Percentiles rank a stretch among this genome's conserved stretches.
phyloP scores from a whole-genome alignment of 2,888 invertebrate genomes.

The Eledone cirrhosa region DNA sequence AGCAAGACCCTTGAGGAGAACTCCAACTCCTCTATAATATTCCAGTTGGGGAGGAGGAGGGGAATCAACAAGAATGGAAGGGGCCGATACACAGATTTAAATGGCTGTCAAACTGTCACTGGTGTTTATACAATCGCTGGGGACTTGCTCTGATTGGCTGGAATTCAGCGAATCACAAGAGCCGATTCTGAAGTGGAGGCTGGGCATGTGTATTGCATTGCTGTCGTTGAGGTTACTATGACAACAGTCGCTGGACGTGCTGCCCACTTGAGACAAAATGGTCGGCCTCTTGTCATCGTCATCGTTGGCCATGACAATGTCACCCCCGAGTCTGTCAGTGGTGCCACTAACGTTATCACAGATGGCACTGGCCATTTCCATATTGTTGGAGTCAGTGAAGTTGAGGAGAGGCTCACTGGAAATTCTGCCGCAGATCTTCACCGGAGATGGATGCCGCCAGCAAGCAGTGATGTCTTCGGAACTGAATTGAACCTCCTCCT shows the following conservation, averaged over 20 bases:
- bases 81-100: neutral
- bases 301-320: conserved; percentile 3
- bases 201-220: conserved; percentile 19
- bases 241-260: conserved; percentile 5
- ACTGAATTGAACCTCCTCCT: conserved; percentile 17
- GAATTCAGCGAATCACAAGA: conserved; percentile 24
- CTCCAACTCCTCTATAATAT: too few relatives aligned
- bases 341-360: conserved; percentile 23
- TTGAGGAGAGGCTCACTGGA: conserved; percentile 3
- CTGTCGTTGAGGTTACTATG: conserved; percentile 9
- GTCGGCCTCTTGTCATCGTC: conserved; percentile 16
- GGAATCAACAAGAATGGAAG: too few relatives aligned
- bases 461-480: conserved; percentile 24
- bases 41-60: too few relatives aligned
- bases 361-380: conserved; percentile 26
- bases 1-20: too few relatives aligned
- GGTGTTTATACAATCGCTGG: conserved; percentile 5
- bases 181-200: conserved; percentile 20
- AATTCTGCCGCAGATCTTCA: conserved; percentile 4
- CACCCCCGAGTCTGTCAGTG: neutral
- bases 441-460: conserved; percentile 21
- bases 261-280: conserved; percentile 21
- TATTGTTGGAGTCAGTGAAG: conserved; percentile 17
- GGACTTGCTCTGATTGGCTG: conserved; percentile 11
- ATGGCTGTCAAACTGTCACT: conserved; percentile 19